Evolutionary conservation across 1,140 invertebrate species (phyloP), one percentile per base, ranked within the genome.

Genomic region (Leguminivora glycinivorella): DNA sequence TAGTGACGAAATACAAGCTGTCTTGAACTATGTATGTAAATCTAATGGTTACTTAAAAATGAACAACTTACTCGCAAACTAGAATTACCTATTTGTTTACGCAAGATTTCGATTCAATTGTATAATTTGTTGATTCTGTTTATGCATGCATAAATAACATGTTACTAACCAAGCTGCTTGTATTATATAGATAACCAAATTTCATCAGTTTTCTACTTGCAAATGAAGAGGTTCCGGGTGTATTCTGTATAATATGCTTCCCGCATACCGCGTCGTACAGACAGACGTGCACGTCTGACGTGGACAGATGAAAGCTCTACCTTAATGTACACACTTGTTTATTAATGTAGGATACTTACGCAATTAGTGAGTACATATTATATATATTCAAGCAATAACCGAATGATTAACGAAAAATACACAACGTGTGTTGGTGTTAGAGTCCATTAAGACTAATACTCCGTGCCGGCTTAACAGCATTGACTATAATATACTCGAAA

Each of bases 201-300:
- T 60, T 60, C 25, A 60, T 58, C 56, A 60, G 56, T 60, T 60
- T 60, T 60, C 56, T 60, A 60, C 22, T 60, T 60, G 56, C 56
- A 60, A 60, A 60, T 60, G 10, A 60, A 60, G 24, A 26, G 12
- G 56, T 12, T 26, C 10, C 56, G 40, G 5, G 40, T 17, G 40
- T 43, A n/a, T n/a, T n/a, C n/a, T n/a, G n/a, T n/a, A 43, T 43
- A 43, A 14, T 38, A 43, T 43, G 17, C n/a, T 43, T 43, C n/a
- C 40, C 40, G 40, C 40, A 43, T 43, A 43, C 40, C 40, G 40
- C n/a, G 3, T 43, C n/a, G 40, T 17, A 43, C 40, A 34, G 10
- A 34, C 12, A 10, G n/a, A n/a, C n/a, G n/a, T n/a, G 9, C 31
- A 34, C 12, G 31, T 2, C 5, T 43, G 40, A 43, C 40, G 40